phyloP scores from a whole-genome alignment of 1,140 invertebrate genomes.

The Drosophila nebulosa region DNA sequence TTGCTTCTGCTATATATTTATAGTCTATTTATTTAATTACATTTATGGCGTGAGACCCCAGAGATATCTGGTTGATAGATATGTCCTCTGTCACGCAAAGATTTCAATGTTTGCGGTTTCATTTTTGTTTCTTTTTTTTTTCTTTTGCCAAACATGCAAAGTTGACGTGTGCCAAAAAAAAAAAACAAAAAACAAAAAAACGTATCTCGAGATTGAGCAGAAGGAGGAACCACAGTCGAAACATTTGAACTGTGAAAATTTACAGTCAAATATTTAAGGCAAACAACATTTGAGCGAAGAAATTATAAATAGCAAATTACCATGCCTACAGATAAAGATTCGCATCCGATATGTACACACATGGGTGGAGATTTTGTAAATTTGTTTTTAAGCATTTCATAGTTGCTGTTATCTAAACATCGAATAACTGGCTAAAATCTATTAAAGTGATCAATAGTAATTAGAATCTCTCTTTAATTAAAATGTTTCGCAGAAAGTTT shows the following conservation, averaged over 20 bases:
- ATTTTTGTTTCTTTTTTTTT: background rate
- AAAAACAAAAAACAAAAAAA: background rate
- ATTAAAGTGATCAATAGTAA: too few relatives aligned
- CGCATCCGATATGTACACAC: too few relatives aligned
- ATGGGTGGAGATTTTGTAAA: too few relatives aligned
- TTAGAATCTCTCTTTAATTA: too few relatives aligned
- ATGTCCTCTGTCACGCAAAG: background rate
- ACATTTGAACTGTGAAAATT: background rate
- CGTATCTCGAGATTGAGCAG: background rate
- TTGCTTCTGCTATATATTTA: slow-evolving; percentile 16
- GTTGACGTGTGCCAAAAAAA: background rate
- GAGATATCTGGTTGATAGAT: background rate
- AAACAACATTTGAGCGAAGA: background rate
- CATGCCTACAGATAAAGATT: too few relatives aligned
- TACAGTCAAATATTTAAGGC: background rate
- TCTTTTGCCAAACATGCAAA: background rate
- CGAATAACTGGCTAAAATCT: too few relatives aligned
- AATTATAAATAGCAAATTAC: too few relatives aligned
- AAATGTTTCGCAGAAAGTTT: too few relatives aligned
- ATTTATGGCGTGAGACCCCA: slow-evolving; percentile 21
- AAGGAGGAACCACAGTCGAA: background rate
- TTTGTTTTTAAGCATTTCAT: too few relatives aligned
- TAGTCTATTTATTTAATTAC: slow-evolving; percentile 51
- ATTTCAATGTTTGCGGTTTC: background rate
- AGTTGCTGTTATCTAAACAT: too few relatives aligned